A percentile compares a stretch with the other conserved stretches of the same genome.
Conservation (phyloP, 2,113 vertebrate species). For the Bubo scandiacus region DNA sequence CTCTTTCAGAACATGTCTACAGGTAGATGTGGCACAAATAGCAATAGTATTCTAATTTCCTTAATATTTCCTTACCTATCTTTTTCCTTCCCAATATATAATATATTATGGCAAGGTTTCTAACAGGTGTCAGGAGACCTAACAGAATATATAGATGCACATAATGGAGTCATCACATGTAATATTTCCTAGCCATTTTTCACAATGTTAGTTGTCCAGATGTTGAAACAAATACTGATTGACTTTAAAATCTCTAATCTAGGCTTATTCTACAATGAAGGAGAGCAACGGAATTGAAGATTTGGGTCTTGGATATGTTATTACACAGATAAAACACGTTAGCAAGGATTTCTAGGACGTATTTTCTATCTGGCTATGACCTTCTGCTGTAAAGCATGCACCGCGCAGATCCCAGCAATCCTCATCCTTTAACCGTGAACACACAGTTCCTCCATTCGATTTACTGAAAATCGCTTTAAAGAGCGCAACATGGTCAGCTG, state of each 20-base stretch:
- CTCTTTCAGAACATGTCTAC: not conserved
- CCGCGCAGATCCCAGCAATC: not conserved
- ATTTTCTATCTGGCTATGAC: not conserved
- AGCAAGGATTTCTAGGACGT: constrained; percentile 22
- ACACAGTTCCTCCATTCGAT: not conserved
- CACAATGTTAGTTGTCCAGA: not conserved
- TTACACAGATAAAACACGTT: not conserved
- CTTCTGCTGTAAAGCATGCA: not conserved
- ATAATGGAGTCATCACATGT: not conserved
- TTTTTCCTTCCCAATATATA: not conserved
- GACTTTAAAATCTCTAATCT: not conserved
- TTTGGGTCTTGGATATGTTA: not conserved
- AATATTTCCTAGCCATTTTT: not conserved
- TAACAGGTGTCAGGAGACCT: not conserved
- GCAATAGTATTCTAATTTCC: not conserved
- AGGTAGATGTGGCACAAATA: not conserved
- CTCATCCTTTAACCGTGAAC: not conserved
- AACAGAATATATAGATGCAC: not conserved
- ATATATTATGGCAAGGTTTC: not conserved
- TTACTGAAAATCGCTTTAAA: constrained; percentile 49
- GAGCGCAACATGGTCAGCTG: constrained; percentile 31
- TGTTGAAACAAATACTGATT: not conserved
- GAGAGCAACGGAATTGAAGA: not conserved
- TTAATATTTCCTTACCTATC: not conserved
- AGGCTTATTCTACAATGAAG: not conserved